A percentile compares a stretch with the other conserved stretches of the same genome.
phyloP scores from a whole-genome alignment of 2,797 vertebrate species.

The Carapus acus region DNA sequence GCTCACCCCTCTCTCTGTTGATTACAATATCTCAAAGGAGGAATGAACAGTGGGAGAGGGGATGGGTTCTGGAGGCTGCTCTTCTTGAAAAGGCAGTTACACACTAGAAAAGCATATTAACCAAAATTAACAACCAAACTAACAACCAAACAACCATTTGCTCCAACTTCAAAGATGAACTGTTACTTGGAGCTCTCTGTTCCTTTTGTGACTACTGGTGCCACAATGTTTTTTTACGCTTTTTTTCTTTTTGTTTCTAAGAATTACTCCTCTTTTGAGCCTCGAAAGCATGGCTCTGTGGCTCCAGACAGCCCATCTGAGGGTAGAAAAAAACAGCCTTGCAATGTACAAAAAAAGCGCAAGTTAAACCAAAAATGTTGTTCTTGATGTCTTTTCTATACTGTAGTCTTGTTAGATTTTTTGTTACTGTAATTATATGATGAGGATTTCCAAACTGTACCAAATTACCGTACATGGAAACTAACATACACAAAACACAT shows the following conservation, averaged over 20 bases:
- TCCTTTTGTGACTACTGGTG: constrained; percentile 84
- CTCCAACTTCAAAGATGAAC: constrained; percentile 82
- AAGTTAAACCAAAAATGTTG: constrained; percentile 99
- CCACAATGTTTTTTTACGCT: constrained; percentile 77
- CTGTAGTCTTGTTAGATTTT: constrained; percentile 99
- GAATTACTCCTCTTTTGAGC: constrained; percentile 80
- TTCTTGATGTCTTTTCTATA: constrained; percentile 99
- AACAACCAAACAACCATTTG: constrained; percentile 79
- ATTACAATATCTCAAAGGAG: constrained; percentile 63
- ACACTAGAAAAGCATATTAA: constrained; percentile 78
- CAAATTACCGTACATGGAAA: constrained; percentile 99
- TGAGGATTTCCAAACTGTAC: constrained; percentile 99
- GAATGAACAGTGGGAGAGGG: constrained; percentile 64
- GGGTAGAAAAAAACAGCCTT: constrained; percentile 97
- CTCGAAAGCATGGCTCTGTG: constrained; percentile 81
- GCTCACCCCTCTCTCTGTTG: constrained; percentile 68
- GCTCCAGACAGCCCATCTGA: constrained; percentile 81
- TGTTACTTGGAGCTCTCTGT: constrained; percentile 79
- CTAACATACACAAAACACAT: constrained; percentile 92
- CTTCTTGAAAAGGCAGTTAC: constrained; percentile 74
- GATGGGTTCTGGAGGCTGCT: constrained; percentile 69
- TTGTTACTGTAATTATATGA: constrained; percentile 99
- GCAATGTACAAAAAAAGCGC: constrained; percentile 99
- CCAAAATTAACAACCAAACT: constrained; percentile 85
- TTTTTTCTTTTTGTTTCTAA: constrained; percentile 72